Conservation (phyloP, 2,797 vertebrate species). For the Sebastes glaucus region DNA sequence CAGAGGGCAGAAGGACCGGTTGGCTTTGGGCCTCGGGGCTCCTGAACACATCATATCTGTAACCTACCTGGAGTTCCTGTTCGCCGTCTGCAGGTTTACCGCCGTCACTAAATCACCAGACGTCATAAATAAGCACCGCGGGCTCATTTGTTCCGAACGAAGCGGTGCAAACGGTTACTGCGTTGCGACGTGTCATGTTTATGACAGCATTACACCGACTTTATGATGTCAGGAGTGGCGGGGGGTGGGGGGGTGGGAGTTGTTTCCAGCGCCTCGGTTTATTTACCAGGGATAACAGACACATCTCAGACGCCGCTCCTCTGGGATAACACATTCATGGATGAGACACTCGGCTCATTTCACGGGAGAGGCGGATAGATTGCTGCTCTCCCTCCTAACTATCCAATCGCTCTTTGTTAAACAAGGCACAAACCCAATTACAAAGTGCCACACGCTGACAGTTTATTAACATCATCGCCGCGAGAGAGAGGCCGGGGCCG, state of each 20-base stretch:
- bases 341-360: conserved; percentile 76
- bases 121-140: conserved; percentile 27
- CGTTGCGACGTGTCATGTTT: conserved; percentile 61
- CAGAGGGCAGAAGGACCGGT: neutral
- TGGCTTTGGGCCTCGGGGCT: neutral
- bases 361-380: conserved; percentile 69
- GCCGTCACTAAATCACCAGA: conserved; percentile 42
- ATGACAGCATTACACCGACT: conserved; percentile 62
- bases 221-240: conserved; percentile 63
- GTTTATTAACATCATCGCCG: conserved; percentile 79
- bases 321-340: conserved; percentile 66
- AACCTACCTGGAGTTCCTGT: neutral
- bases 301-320: conserved; percentile 60
- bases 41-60: neutral
- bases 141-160: conserved; percentile 59
- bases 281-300: conserved; percentile 72
- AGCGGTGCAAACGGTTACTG: conserved; percentile 43
- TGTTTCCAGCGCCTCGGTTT: conserved; percentile 43
- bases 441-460: conserved; percentile 76
- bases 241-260: neutral
- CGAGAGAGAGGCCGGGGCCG: conserved; percentile 31
- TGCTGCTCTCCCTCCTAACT: conserved; percentile 74
- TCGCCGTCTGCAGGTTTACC: neutral
- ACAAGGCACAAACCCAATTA: conserved; percentile 82
- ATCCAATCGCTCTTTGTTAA: conserved; percentile 83